Evolutionary conservation across 2,113 vertebrate species (phyloP).

Genomic region (Petaurus breviceps): DNA sequence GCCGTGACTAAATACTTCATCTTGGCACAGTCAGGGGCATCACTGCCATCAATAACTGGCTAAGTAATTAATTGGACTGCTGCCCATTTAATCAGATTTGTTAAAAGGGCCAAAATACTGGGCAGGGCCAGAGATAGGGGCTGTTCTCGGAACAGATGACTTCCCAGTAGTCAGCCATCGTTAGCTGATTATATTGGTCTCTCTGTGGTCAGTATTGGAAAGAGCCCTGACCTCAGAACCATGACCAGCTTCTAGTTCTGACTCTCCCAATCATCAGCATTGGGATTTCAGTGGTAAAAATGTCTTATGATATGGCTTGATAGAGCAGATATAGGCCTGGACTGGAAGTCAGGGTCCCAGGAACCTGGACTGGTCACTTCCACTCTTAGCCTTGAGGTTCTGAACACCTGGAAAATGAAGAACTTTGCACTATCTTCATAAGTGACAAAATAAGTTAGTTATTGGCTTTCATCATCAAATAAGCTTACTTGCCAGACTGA

Average conservation of each 20-base stretch:
- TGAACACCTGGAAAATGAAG: not conserved
- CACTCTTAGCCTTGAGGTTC: not conserved
- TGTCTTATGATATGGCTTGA: not conserved
- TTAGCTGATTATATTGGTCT: not conserved
- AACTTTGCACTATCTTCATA: too few species aligned
- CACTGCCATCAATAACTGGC: not conserved
- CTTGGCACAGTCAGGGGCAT: not conserved
- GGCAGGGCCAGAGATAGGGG: not conserved
- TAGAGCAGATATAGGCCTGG: not conserved
- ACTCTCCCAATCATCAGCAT: not conserved
- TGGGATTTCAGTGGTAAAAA: not conserved
- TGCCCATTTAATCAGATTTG: constrained; percentile 18
- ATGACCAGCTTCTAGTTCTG: not conserved
- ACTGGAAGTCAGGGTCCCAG: not conserved
- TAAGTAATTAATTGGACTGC: not conserved
- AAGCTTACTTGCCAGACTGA: too few species aligned
- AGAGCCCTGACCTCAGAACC: not conserved
- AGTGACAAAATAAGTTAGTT: too few species aligned
- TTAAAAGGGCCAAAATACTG: constrained; percentile 51
- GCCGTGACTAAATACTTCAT: not conserved
- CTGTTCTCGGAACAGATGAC: not conserved
- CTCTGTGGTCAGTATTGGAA: not conserved
- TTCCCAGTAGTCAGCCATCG: not conserved
- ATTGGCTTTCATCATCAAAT: too few species aligned
- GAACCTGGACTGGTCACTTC: not conserved